Base-by-base conservation (phyloP, 2,113 vertebrate species). In the Seriola quinqueradiata region DNA sequence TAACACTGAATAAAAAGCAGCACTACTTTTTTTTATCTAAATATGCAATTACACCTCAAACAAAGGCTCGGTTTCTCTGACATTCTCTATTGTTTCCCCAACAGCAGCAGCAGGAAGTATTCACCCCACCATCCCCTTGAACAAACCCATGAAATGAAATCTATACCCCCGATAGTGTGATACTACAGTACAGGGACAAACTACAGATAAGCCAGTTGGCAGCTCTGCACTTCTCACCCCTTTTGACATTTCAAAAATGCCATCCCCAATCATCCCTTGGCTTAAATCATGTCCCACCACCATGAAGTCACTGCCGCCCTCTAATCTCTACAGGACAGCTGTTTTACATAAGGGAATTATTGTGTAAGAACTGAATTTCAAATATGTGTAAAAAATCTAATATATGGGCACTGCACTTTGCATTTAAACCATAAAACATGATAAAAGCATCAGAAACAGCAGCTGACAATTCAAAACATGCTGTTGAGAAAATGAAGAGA, bases 191-290 rank as follows among this genome's bases (percentile, higher is more conserved):
- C 61, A 73, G 57, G 8, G 52, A 57, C 40, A 50, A 82, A 84
- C 55, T 48, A 81, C 60, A 83, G 82, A 90, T 82, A 84, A 88
- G 65, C 40, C 80, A 81, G 78, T 70, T 85, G 68, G 78, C 73
- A 84, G 72, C 54, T 84, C 46, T 85, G 82, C 72, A 71, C 73
- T 84, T 82, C 71, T 81, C 78, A 89, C 54, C 73, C 73, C 61
- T 88, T 75, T 66, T 89, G 87, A 87, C 90, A 92, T 89, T 91
- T 92, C 21, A 77, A 65, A 89, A 90, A 90, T 85, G 88, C 61
- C 85, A 87, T 61, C 58, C 42, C 66, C 71, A 77, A 63, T 83
- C 87, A 82, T 88, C 69, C 61, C 60, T 77, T 25, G 70, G 77
- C 60, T 84, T 87, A 90, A 83, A 82, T 74, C 66, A 66, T 65